These are phyloP conservation scores for Ricordea florida DNA, from an alignment of 92 coral and sea anemone species.

Conservation along the genomic window DNA sequence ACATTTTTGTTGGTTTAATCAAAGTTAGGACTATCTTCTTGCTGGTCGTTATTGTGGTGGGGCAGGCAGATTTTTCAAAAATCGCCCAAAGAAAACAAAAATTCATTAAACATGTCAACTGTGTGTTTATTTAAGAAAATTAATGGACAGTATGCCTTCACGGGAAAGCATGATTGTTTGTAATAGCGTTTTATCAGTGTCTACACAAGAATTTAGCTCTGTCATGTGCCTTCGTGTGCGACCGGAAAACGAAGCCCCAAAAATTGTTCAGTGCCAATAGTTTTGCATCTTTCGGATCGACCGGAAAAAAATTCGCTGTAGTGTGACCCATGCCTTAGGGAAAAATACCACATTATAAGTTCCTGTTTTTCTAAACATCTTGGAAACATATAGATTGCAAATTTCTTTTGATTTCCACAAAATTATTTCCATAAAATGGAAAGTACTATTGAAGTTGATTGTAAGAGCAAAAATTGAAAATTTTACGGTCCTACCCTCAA, in stretches of 20 bases:
- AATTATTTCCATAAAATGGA: no score
- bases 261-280: background rate
- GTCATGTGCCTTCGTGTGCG: conserved; percentile 6
- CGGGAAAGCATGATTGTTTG: no score
- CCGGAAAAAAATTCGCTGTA: background rate
- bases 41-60: background rate
- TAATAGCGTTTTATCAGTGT: conserved; percentile 16
- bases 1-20: background rate
- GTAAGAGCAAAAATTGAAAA: no score
- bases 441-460: no score
- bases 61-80: background rate
- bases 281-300: conserved; percentile 2
- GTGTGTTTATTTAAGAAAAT: background rate
- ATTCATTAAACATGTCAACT: background rate
- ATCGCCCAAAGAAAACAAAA: conserved; percentile 12
- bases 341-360: no score
- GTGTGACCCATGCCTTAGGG: background rate
- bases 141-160: background rate
- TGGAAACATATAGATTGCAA: no score
- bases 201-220: background rate
- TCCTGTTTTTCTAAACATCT: no score
- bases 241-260: conserved; percentile 4
- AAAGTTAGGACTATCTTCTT: background rate
- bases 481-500: no score
- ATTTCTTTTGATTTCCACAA: no score